A percentile compares a stretch with the other conserved stretches of the same genome.
phyloP scores from a whole-genome alignment of 2,888 invertebrate species.

The Ochropleura leucogaster region DNA sequence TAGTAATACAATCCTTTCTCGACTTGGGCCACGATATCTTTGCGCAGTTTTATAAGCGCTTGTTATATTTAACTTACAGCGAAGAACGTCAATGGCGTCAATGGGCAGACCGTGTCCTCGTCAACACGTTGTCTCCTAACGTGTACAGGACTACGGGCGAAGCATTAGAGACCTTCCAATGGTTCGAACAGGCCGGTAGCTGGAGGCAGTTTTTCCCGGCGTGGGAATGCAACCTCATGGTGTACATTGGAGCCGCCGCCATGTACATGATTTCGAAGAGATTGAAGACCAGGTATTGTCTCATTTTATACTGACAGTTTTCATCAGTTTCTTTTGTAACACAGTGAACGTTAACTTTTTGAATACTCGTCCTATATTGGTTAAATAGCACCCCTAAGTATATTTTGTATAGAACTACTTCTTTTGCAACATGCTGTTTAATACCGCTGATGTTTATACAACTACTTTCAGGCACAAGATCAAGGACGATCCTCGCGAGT shows the following conservation, averaged over 20 bases:
- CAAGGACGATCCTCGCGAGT: conserved; percentile 96
- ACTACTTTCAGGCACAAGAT: conserved; percentile 93
- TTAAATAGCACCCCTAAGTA: neutral
- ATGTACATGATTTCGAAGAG: conserved; percentile 98
- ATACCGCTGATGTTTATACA: neutral
- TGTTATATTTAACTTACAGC: conserved; percentile 86
- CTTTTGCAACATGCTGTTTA: neutral
- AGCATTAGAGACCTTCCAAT: conserved; percentile 97
- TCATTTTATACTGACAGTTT: neutral
- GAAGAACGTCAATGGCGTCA: conserved; percentile 98
- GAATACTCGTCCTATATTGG: neutral
- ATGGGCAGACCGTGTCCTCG: conserved; percentile 98
- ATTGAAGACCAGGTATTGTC: conserved; percentile 93
- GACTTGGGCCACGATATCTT: neutral
- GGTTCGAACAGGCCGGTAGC: conserved; percentile 97
- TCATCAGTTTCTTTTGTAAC: neutral
- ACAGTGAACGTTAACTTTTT: too few relatives aligned
- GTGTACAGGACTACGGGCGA: conserved; percentile 97
- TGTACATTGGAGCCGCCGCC: conserved; percentile 97
- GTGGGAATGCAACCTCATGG: conserved; percentile 96
- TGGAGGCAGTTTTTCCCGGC: conserved; percentile 97
- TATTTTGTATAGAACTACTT: neutral
- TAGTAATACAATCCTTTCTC: neutral
- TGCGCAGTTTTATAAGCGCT: neutral
- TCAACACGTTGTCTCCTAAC: conserved; percentile 98